Evolutionary conservation across 2,797 vertebrate genomes (phyloP), one percentile per base, ranked within the genome.

Genomic region (Rhadinocentrus ornatus): DNA sequence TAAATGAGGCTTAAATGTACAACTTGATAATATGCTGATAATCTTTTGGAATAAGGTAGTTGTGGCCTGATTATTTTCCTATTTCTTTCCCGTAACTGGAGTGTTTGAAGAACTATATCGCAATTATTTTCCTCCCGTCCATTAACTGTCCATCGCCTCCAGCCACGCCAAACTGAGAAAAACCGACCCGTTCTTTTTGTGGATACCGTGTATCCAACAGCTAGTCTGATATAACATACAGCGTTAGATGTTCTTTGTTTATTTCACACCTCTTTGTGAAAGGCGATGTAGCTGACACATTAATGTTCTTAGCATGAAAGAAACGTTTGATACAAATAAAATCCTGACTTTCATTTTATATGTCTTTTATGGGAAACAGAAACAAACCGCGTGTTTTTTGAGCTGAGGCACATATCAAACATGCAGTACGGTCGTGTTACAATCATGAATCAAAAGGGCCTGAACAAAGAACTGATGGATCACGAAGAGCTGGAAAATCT

Each of bases 131-230:
- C 20, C 44, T 46, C 44, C 44, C 10, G 18, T 31, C 16, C 46
- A 27, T 69, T 16, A 32, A 32, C 31, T 6, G 31, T 31, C 31
- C 31, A 31, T 31, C 10, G 26, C 62, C 75, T 88, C 34, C 12
- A 87, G 86, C 89, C 69, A 91, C 58, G 54, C 86, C 84, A 93
- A 92, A 86, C 66, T 89, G 93, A 84, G 89, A 89, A 92, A 93
- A 92, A 91, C 84, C 90, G 89, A 94, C 95, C 89, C 79, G 88
- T 93, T 90, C 83, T 93, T 93, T 93, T 92, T 93, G 94, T 96
- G 97, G 96, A 96, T 98, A 96, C 97, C 68, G 93, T 98, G 97
- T 97, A 97, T 98, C 96, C 95, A 95, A 89, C 92, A 88, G 86
- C 69, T 93, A 95, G 93, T 89, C 92, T 93, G 66, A 69, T 73